Conservation (phyloP, 2,888 invertebrate species). For the Yponomeuta plumbellus region DNA sequence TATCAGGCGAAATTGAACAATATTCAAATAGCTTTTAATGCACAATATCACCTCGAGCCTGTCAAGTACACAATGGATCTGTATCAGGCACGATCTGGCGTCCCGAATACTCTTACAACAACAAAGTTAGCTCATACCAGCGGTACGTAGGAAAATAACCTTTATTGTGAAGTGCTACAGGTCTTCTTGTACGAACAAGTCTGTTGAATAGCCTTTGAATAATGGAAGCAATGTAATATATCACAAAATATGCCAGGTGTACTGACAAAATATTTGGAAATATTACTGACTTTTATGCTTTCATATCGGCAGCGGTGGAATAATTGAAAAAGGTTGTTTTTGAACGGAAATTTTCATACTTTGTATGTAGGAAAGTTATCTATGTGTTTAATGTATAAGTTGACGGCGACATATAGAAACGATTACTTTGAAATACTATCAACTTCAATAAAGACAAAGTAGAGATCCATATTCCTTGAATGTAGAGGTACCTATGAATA, state of each 20-base stretch:
- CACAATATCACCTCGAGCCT: conserved; percentile 46
- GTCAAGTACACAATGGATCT: conserved; percentile 43
- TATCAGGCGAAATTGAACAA: neutral
- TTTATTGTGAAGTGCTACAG: neutral
- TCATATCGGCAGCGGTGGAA: neutral
- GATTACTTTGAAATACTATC: too few relatives aligned
- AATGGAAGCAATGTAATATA: conserved; percentile 8
- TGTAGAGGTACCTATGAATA: too few relatives aligned
- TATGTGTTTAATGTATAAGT: too few relatives aligned
- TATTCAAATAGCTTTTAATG: conserved; percentile 28
- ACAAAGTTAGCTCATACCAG: neutral
- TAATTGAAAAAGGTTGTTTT: neutral
- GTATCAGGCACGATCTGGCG: conserved; percentile 3
- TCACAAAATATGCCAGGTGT: conserved; percentile 11
- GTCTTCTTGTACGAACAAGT: neutral
- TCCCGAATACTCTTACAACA: neutral
- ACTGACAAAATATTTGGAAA: conserved; percentile 9
- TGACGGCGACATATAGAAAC: too few relatives aligned
- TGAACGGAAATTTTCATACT: too few relatives aligned
- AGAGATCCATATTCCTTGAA: too few relatives aligned
- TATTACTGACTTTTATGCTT: neutral
- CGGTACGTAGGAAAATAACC: neutral
- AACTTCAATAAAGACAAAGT: too few relatives aligned
- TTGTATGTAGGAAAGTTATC: too few relatives aligned
- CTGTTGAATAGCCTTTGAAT: neutral